Evolutionary conservation across 2,888 invertebrate genomes (phyloP), one percentile per base, ranked within the genome.

Genomic region (Drosophila nr. medialis): DNA sequence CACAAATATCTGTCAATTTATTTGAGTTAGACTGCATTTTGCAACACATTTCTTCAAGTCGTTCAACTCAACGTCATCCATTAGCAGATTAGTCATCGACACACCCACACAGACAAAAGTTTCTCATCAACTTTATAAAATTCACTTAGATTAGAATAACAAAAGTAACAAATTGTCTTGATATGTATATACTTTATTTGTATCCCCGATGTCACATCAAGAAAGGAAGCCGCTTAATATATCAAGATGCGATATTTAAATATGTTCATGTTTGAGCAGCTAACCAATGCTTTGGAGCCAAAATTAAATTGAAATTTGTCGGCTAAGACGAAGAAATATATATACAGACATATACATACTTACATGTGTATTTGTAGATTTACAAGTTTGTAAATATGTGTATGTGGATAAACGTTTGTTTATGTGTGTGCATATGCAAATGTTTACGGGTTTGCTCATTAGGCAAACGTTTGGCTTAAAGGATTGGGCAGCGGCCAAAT

Each of bases 401-500:
- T 13, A 4, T 21, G 21, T 45, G 8, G 15, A 15, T 4, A 45
- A 15, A 24, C 24, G 15, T 24, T 45, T 24, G 15, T 15, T 45
- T 45, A 24, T 45, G 45, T 45, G 45, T 24, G 45, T 24, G 45
- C 15, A 45, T 8, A 45, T 45, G 24, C 15, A 45, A 45, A 36
- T 54, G 54, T 36, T 54, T 15, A 27, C 8, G 45, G 45, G 15
- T 24, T 45, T 45, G 45, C 45, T 45, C 45, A 45, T 45, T 45
- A 54, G 45, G 21, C 53, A 24, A 13, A 21, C 10, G 36, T 45
- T 42, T 34, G 30, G 45, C 36, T 38, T 53, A 38, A 45, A 45
- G 42, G 36, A 38, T 54, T 54, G 27, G 54, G 18, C 48, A 38
- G n/a, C 48, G 27, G 67, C 32, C 21, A 36, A 32, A 48, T 48